Percentiles rank a stretch among this genome's conserved stretches.
Evolutionary conservation across 2,888 invertebrate species (phyloP).

Genomic region (Epistrophe grossulariae): DNA sequence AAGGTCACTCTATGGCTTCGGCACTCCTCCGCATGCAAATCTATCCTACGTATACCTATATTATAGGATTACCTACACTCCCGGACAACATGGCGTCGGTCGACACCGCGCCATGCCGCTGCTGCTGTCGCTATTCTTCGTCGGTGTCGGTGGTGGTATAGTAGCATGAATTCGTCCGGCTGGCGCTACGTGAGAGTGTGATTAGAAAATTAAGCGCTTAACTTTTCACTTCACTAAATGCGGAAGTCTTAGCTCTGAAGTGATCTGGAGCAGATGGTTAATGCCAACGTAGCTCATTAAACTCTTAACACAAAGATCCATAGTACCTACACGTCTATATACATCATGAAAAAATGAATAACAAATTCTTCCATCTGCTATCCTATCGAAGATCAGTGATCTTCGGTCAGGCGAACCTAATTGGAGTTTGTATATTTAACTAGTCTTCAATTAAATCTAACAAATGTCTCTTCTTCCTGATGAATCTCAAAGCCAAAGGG

Average conservation of each 20-base stretch:
- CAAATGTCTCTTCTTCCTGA: conserved; percentile 16
- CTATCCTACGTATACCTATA: not conserved
- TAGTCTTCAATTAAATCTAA: conserved; percentile 21
- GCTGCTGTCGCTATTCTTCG: not conserved
- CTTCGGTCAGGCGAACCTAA: conserved; percentile 34
- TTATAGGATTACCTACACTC: conserved; percentile 1
- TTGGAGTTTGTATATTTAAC: conserved; percentile 33
- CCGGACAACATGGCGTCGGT: conserved; percentile 37
- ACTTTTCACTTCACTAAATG: conserved; percentile 24
- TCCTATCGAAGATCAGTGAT: conserved; percentile 29
- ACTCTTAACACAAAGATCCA: conserved; percentile 60
- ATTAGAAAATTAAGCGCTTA: conserved; percentile 60
- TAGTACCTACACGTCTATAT: not conserved
- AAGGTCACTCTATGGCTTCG: conserved; percentile 46
- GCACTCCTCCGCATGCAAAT: conserved; percentile 72
- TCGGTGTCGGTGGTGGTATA: not conserved
- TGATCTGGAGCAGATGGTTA: conserved; percentile 60
- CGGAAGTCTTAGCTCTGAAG: conserved; percentile 49
- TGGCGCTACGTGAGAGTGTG: conserved; percentile 67
- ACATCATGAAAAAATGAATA: not conserved
- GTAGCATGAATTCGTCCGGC: conserved; percentile 20
- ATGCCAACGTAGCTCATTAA: conserved; percentile 43
- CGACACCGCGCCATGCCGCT: not conserved
- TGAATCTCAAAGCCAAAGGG: conserved; percentile 36
- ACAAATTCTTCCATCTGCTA: conserved; percentile 14